Conservation (phyloP, 2,888 invertebrate species). For the Carpatolechia fugitivella region DNA sequence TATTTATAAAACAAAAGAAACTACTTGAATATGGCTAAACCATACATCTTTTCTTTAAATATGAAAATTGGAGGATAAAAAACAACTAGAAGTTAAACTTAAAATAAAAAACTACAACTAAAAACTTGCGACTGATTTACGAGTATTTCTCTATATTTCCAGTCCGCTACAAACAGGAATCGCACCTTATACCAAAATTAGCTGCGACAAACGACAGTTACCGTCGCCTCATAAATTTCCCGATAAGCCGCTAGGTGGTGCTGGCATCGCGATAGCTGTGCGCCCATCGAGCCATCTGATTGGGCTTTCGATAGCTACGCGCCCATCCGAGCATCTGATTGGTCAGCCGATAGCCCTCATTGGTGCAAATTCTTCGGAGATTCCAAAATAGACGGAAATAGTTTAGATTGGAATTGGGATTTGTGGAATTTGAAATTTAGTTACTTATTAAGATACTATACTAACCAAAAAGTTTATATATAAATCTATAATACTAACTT, state of each 20-base stretch:
- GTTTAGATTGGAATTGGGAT: background rate
- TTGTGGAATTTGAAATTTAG: background rate
- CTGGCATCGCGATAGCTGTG: conserved; percentile 27
- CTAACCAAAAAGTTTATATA: too few species aligned
- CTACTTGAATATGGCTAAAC: too few species aligned
- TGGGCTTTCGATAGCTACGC: conserved; percentile 25
- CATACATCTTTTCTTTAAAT: too few species aligned
- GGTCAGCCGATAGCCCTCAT: conserved; percentile 8
- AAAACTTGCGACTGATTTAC: too few species aligned
- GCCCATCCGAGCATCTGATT: conserved; percentile 17
- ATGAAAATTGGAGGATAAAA: too few species aligned
- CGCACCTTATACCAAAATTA: conserved; percentile 36
- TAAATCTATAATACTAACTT: too few species aligned
- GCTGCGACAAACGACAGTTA: conserved; percentile 30
- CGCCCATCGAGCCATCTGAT: conserved; percentile 18
- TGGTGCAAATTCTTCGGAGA: conserved; percentile 1
- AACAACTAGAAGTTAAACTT: too few species aligned
- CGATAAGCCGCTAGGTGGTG: conserved; percentile 32
- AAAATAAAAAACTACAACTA: too few species aligned
- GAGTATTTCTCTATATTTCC: too few species aligned
- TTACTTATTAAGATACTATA: too few species aligned
- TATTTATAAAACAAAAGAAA: too few species aligned
- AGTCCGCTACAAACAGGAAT: conserved; percentile 2
- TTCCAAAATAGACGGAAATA: background rate
- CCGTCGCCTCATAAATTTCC: conserved; percentile 8